Conservation (phyloP, 2,113 vertebrate species). For the Patagioenas fasciata region DNA sequence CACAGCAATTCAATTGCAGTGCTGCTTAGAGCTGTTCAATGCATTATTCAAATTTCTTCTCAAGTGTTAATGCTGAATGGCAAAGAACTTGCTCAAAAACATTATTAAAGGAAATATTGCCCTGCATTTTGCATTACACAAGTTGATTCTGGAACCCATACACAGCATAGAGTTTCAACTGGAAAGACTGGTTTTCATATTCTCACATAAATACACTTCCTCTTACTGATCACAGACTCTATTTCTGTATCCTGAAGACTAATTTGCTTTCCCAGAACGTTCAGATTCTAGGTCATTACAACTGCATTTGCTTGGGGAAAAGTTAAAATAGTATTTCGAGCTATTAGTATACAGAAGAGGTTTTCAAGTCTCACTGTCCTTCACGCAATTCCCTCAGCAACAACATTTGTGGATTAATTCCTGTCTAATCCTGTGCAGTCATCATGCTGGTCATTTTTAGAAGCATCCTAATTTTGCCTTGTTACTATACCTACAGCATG, state of each 20-base stretch:
- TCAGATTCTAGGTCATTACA: background rate
- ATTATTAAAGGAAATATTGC: background rate
- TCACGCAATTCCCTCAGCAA: background rate
- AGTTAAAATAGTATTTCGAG: background rate
- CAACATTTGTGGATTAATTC: background rate
- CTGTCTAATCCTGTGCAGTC: background rate
- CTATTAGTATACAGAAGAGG: background rate
- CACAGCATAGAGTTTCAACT: background rate
- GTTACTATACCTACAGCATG: background rate
- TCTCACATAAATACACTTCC: background rate
- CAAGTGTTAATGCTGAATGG: background rate
- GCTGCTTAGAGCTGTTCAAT: background rate
- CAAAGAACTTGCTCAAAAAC: background rate
- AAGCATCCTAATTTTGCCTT: background rate
- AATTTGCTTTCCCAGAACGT: background rate
- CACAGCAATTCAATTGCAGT: background rate
- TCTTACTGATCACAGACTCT: background rate
- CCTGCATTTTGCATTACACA: background rate
- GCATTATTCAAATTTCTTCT: background rate
- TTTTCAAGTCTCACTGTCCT: background rate
- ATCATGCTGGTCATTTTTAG: background rate
- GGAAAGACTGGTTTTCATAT: background rate
- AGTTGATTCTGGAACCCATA: background rate
- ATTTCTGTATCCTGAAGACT: background rate
- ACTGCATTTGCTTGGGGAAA: background rate